Base-by-base conservation (phyloP, 2,888 invertebrate genomes). In the Atherix ibis region DNA sequence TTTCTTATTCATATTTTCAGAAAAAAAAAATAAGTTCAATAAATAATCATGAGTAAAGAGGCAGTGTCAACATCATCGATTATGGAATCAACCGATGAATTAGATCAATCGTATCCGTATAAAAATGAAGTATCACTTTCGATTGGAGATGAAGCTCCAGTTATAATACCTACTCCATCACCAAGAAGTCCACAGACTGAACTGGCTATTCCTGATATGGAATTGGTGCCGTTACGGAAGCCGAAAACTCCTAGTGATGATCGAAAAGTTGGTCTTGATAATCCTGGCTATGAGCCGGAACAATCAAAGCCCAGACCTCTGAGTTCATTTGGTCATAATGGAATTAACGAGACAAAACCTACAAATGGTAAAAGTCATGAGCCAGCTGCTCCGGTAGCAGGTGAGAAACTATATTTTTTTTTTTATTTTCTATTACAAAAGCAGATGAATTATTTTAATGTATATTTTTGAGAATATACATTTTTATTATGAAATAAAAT, bases 51-150 rank as follows among this genome's bases (percentile, higher is more conserved):
- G n/a, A n/a, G n/a, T n/a, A n/a, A n/a, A n/a, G n/a, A n/a, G n/a
- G n/a, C n/a, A n/a, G n/a, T n/a, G n/a, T n/a, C n/a, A n/a, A n/a
- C n/a, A n/a, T n/a, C n/a, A n/a, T n/a, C n/a, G n/a, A n/a, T n/a
- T n/a, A n/a, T n/a, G n/a, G n/a, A n/a, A n/a, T n/a, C n/a, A n/a
- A 34, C 12, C 19, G 37, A 40, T 37, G 29, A 29, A 28, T 30
- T 36, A 14, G 40, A 39, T 34, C 34, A 42, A 12, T 18, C 38
- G n/a, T 44, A 44, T 33, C 34, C 41, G 5, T 44, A 39, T 25
- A 44, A 44, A 31, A 44, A 44, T 39, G 44, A 44, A 35, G 40
- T 44, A 9, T 44, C 44, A 18, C 27, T 44, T 16, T 43, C 44
- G n/a, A 44, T 44, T 31, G 40, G 35, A 31, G 45, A 44, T 37